These are phyloP conservation scores for Egretta garzetta DNA, from an alignment of 2,113 vertebrate genomes.

Conservation along the genomic window DNA sequence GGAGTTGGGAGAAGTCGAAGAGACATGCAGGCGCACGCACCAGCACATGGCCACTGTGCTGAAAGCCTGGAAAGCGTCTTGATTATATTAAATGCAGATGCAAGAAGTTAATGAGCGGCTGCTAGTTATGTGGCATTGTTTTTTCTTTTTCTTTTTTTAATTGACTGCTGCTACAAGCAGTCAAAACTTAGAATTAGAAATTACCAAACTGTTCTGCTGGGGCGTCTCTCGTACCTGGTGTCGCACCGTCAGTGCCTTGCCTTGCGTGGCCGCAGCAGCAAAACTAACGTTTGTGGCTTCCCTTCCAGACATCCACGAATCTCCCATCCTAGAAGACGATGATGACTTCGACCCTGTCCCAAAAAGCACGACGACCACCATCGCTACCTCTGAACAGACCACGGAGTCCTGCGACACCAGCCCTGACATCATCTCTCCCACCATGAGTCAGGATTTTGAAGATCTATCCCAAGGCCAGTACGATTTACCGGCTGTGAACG, in stretches of 20 bases:
- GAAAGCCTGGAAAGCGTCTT: background rate
- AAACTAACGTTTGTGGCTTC: accelerated
- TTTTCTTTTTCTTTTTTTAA: too few relatives aligned
- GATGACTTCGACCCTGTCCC: slow-evolving; percentile 88
- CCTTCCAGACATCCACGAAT: slow-evolving; percentile 84
- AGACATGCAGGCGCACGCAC: accelerated
- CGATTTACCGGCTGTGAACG: slow-evolving; percentile 79
- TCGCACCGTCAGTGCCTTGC: accelerated
- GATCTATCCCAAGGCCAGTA: slow-evolving; percentile 85
- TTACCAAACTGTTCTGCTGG: accelerated
- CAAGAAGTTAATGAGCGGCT: accelerated
- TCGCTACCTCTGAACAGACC: slow-evolving; percentile 91
- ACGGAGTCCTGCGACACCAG: slow-evolving; percentile 94
- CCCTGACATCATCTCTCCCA: slow-evolving; percentile 88
- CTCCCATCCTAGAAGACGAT: slow-evolving; percentile 86
- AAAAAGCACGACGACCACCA: slow-evolving; percentile 81
- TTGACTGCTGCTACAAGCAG: background rate
- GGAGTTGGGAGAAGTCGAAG: accelerated
- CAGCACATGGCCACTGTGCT: too few relatives aligned
- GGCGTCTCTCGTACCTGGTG: accelerated
- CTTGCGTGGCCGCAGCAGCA: accelerated
- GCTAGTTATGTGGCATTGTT: accelerated
- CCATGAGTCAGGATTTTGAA: slow-evolving; percentile 90
- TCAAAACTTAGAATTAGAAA: background rate
- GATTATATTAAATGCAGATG: accelerated